Base-by-base conservation (phyloP, 2,797 vertebrate species). In the Pangasius mekongensis region DNA sequence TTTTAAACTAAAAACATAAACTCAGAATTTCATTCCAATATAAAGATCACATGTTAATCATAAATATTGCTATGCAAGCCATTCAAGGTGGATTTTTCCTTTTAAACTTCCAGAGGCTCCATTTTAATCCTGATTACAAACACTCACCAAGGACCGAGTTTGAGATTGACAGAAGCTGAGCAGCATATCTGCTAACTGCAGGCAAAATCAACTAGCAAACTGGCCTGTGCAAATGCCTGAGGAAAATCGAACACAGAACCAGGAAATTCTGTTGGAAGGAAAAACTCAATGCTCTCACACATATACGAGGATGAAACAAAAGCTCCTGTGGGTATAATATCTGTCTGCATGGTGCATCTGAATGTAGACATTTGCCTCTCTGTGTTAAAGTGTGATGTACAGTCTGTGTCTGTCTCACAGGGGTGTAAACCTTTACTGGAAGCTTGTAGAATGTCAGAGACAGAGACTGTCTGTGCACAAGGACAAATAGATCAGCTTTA, bases 141-240 rank as follows among this genome's bases (percentile, higher is more conserved):
- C 87, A 90, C 92, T 92, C 92, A 90, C 73, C 87, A 91, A 90
- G 82, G 87, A 88, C 89, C 84, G 88, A 89, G 91, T 89, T 87
- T 85, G 71, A 92, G 93, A 94, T 87, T 93, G 94, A 95, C 93
- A 94, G 94, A 87, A 92, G 88, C 87, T 90, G 86, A 87, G 90
- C 88, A 91, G 91, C 91, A 89, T 86, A 89, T 74, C 91, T 91
- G 91, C 92, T 93, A 92, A 93, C 94, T 93, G 83, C 92, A 93
- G 93, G 93, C 87, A 88, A 82, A 47, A 82, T 87, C 47, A 90
- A 90, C 86, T 81, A 94, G 92, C 91, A 88, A 91, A 92, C 91
- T 69, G 87, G 92, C 90, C 91, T 39, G 39, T 39, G 39, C 39
- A 39, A 39, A 39, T 39, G 39, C 39, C 39, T 89, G 90, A 92